Conservation (phyloP, 2,797 vertebrate genomes). For the Mormyrus hasselquistii region DNA sequence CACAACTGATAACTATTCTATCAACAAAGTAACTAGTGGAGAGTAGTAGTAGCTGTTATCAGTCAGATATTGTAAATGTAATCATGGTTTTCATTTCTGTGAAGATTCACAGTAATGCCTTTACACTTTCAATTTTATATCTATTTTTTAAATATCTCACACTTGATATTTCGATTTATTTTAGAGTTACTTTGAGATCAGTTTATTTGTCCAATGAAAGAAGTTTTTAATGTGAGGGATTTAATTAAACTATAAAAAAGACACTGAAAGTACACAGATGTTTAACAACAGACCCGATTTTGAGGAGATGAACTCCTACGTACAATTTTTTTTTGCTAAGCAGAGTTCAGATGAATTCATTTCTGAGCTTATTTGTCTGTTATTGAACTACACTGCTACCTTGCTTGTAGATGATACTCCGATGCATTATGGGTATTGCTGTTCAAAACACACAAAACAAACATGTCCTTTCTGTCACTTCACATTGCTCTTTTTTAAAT, state of each 20-base stretch:
- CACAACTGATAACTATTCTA: neutral
- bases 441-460: neutral
- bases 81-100: neutral
- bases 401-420: neutral
- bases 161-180: neutral
- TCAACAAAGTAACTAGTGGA: neutral
- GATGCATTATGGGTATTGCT: neutral
- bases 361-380: neutral
- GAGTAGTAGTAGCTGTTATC: neutral
- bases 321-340: neutral
- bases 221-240: neutral
- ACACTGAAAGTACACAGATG: neutral
- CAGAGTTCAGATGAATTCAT: neutral
- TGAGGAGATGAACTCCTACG: neutral
- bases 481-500: neutral
- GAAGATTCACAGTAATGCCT: neutral
- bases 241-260: neutral
- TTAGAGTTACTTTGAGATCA: neutral
- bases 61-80: neutral
- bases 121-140: neutral
- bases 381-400: neutral
- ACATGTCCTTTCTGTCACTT: neutral
- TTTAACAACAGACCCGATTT: neutral
- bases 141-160: neutral
- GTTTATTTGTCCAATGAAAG: neutral